Conservation (phyloP, 2,888 invertebrate species). For the Chrysolina oricalcia region DNA sequence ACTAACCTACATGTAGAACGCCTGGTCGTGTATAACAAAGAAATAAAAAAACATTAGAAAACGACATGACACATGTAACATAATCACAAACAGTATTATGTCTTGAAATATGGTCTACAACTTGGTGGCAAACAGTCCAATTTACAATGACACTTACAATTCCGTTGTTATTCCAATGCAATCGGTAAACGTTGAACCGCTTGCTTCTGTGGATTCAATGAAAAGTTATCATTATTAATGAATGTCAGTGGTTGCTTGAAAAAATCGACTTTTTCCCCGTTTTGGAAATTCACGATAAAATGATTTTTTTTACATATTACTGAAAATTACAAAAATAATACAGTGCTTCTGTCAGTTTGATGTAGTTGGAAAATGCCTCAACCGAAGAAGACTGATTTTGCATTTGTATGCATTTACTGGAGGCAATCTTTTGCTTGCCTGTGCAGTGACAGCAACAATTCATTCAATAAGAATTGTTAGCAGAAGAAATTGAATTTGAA, state of each 20-base stretch:
- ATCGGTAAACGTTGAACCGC: slow-evolving; percentile 60
- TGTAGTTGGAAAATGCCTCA: too few species aligned
- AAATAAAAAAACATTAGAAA: background rate
- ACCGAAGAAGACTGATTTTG: too few species aligned
- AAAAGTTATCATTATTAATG: slow-evolving; percentile 24
- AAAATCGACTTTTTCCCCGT: background rate
- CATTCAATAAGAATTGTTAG: too few species aligned
- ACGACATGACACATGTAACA: background rate
- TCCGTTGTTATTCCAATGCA: slow-evolving; percentile 69
- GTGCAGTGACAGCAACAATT: too few species aligned
- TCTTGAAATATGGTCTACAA: background rate
- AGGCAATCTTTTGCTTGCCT: too few species aligned
- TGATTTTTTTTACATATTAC: too few species aligned
- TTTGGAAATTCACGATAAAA: background rate
- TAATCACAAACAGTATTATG: background rate
- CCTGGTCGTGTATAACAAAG: background rate
- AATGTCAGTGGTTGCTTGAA: background rate
- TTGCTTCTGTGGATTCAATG: slow-evolving; percentile 58
- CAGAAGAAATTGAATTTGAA: too few species aligned
- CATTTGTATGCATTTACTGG: too few species aligned
- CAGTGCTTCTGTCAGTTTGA: too few species aligned
- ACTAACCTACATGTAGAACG: too few species aligned
- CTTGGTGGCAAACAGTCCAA: background rate
- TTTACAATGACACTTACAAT: slow-evolving; percentile 23
- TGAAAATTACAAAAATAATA: too few species aligned